phyloP scores from a whole-genome alignment of 1,140 invertebrate species.

The Drosophila burlai region DNA sequence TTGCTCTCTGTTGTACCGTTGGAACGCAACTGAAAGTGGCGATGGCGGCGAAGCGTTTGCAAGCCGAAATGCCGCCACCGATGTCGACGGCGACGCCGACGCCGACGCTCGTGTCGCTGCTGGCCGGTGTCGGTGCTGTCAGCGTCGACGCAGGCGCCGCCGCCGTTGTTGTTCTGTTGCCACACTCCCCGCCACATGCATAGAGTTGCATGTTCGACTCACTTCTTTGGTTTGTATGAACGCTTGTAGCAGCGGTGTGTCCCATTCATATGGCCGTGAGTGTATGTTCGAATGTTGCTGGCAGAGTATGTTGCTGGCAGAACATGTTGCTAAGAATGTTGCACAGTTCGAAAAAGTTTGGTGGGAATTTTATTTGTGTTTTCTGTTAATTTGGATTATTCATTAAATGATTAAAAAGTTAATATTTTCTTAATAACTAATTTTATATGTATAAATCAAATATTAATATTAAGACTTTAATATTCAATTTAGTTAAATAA shows the following conservation, averaged over 20 bases:
- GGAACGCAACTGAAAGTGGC: constrained; percentile 45
- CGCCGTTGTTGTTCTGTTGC: background rate
- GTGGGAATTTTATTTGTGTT: background rate
- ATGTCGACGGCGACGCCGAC: background rate
- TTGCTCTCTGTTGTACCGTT: constrained; percentile 15
- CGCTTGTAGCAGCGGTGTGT: background rate
- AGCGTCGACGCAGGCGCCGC: constrained; percentile 19
- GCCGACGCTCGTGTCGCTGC: constrained; percentile 4
- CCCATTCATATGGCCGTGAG: background rate
- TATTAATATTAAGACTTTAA: background rate
- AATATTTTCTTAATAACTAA: background rate
- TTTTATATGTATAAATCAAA: too few relatives aligned
- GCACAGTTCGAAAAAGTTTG: background rate
- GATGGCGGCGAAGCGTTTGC: constrained; percentile 10
- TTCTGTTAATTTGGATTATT: background rate
- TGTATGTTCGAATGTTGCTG: constrained; percentile 18
- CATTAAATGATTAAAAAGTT: background rate
- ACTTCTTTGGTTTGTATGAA: background rate
- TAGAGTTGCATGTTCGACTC: background rate
- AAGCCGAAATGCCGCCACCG: constrained; percentile 32
- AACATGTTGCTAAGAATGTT: constrained; percentile 6
- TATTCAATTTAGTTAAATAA: background rate
- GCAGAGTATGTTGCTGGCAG: background rate
- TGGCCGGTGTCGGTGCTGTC: background rate
- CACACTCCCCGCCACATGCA: background rate